Evolutionary conservation across 2,797 vertebrate genomes (phyloP), one percentile per base, ranked within the genome.

Genomic region (Spinus olivaceus): DNA sequence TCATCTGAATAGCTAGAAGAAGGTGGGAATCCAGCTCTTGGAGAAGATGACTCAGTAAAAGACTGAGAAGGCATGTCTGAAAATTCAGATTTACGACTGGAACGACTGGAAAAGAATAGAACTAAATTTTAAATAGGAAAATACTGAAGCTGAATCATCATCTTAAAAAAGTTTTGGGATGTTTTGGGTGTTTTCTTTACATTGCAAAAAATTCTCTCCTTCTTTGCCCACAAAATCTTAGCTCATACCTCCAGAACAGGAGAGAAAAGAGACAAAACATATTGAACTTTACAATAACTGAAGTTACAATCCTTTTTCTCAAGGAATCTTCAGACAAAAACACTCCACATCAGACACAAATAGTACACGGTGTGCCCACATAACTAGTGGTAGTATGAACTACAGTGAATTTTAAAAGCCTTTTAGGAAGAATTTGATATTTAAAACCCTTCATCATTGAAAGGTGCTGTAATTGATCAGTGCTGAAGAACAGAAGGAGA

Each of bases 21-120:
- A 65, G 18, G 67, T 12, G 86, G 35, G 27, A 94, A 81, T 74
- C 90, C 97, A 87, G 96, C 42, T 60, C 92, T 88, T 63, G 96
- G 82, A 73, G 95, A 76, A 64, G 94, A 71, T 32, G 95, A 71
- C 84, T 96, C 97, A 60, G 91, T 80, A 66, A 89, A 92, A 7
- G 97, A 94, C 47, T 96, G 89, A 76, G 95, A 80, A 83, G 97
- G 87, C 46, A 50, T 1, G 6, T 93, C 95, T 77, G 97, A 97
- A 92, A 97, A 97, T 73, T 97, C 98, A 81, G 97, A 94, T 77
- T 97, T 98, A 27, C 96, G 92, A 95, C 93, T 86, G 88, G 95
- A 94, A 50, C 96, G 92, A 76, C 98, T 98, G 80, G 35, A 96
- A 97, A 93, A 89, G 42, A 96, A 83, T 4, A 70, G 9, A 69